Base-by-base conservation (phyloP, 2,888 invertebrate species). In the Tinea pellionella region DNA sequence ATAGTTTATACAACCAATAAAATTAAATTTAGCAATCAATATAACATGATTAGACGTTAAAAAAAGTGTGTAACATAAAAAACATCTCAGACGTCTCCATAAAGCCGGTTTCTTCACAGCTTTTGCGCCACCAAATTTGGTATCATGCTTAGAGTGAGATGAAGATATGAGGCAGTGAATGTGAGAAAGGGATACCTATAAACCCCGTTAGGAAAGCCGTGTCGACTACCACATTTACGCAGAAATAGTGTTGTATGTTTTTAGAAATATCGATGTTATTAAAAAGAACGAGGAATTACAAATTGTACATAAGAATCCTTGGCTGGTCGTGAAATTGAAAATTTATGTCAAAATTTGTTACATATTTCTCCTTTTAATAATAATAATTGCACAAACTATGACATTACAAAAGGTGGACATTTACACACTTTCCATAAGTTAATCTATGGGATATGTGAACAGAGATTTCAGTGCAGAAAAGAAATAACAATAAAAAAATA, bases 191-290 rank as follows among this genome's bases (percentile, higher is more conserved):
- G 77, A 79, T 1, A 12, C 62, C 62, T 61, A 64, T 62, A 69
- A 62, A 66, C 71, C n/a, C 84, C 84, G 86, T 86, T 86, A 83
- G 74, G 73, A 80, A 80, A 81, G 78, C 74, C 71, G 76, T 72
- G 68, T 68, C 68, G 76, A 82, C 85, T 85, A 85, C 86, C 69
- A 73, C 76, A 71, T 77, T 86, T 86, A 85, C 85, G 84, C 86
- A 70, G 65, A 65, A 64, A 60, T 74, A 78, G 77, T 72, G 79
- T 69, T 72, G 80, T 66, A 60, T 16, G 32, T 11, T 57, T 57
- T 13, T 30, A 7, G 11, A 32, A 57, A 13, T 57, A 57, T 57
- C 57, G 57, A 57, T 57, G 18, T 16, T 43, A 9, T 30, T 7
- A n/a, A n/a, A n/a, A n/a, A n/a, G n/a, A n/a, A n/a, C n/a, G n/a